phyloP scores from a whole-genome alignment of 1,140 invertebrate genomes.

The Diabrotica undecimpunctata region DNA sequence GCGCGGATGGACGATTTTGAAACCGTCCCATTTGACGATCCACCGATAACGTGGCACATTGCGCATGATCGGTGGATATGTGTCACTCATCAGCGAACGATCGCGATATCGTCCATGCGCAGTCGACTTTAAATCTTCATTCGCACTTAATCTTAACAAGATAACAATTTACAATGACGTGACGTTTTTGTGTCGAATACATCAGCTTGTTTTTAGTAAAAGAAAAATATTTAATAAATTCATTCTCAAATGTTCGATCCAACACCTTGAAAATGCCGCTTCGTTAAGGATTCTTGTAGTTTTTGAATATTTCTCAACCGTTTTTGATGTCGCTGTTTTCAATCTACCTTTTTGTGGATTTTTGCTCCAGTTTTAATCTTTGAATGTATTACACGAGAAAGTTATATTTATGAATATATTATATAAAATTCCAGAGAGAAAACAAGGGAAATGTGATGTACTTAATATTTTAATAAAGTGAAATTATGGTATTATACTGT shows the following conservation, averaged over 20 bases:
- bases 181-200: not conserved
- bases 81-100: too few species aligned
- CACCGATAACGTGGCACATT: too few species aligned
- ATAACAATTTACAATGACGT: not conserved
- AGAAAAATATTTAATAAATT: not conserved
- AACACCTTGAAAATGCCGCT: not conserved
- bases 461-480: constrained; percentile 40
- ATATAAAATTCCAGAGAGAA: constrained; percentile 8
- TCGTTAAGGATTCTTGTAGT: not conserved
- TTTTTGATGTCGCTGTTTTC: constrained; percentile 2
- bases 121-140: too few species aligned
- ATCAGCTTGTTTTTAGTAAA: not conserved
- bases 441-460: constrained; percentile 35
- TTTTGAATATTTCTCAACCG: not conserved
- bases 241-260: not conserved
- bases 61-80: too few species aligned
- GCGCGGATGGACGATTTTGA: not conserved
- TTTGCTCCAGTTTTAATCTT: not conserved
- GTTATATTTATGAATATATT: not conserved
- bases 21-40: not conserved
- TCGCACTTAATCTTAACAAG: too few species aligned
- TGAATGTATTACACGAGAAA: not conserved
- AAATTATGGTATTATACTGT: constrained; percentile 31
- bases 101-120: too few species aligned
- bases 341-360: not conserved